Evolutionary conservation across 2,113 vertebrate species (phyloP), one percentile per base, ranked within the genome.

Genomic region (Rhagologus leucostigma): DNA sequence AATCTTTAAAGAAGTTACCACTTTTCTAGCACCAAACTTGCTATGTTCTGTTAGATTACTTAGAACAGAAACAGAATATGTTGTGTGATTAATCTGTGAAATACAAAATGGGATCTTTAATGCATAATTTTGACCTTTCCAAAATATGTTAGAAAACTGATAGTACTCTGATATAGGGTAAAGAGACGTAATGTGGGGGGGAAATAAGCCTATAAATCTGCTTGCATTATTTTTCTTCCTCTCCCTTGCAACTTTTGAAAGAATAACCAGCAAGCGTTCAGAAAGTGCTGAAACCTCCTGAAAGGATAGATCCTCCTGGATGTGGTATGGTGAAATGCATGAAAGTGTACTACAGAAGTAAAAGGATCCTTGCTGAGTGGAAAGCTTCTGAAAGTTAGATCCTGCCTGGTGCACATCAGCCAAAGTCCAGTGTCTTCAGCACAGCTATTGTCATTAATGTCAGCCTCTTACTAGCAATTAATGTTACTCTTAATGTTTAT

Each of bases 171-270:
- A 11, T 68, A 18, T 18, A 52, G 1, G 13, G 11, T 50, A 57
- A 64, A 73, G 12, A 64, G 2, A 44, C 15, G 10, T 17, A 68
- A n/a, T 52, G 14, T 55, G 0, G 5, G 4, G 7, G 1, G 11
- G 2, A 42, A 73, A 65, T 19, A 92, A 69, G 4, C 4, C n/a
- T 55, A 39, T 85, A 80, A 69, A 71, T 78, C 8, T 69, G 12
- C 23, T 50, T 18, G 3, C 5, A 33, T 37, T 42, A 37, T 70
- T 5, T 56, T 42, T 27, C 33, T 33, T 64, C 9, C 10, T 67
- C 7, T 82, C 6, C 13, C 3, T 19, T 73, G 56, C 5, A 79
- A 41, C 17, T 63, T 65, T 15, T 32, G 42, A 55, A 14, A 57
- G 16, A 74, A 53, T 32, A 70, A 50, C 6, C 0, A 4, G 1